A percentile compares a stretch with the other conserved stretches of the same genome.
These are phyloP conservation scores for Eristalis pertinax DNA, from an alignment of 2,888 invertebrate species.

Conservation along the genomic window DNA sequence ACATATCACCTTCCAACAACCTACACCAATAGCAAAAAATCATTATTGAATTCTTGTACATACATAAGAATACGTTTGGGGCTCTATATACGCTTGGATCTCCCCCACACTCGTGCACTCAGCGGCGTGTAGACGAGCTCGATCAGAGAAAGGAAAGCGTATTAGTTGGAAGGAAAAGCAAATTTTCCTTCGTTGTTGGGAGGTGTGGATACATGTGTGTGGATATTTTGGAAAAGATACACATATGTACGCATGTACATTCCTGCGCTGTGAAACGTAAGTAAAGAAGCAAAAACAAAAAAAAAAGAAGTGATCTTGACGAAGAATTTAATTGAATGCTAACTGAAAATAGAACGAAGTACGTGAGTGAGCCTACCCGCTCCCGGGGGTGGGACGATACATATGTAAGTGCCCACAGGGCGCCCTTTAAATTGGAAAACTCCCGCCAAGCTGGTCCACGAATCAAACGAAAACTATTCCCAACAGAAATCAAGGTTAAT, in stretches of 20 bases:
- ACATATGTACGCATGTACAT: conserved; percentile 31
- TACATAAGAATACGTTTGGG: neutral
- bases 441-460: neutral
- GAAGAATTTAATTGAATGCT: conserved; percentile 64
- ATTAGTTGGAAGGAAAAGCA: conserved; percentile 33
- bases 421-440: conserved; percentile 29
- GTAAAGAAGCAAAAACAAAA: conserved; percentile 7
- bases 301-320: conserved; percentile 54
- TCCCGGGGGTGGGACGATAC: neutral
- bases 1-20: conserved; percentile 73
- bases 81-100: neutral
- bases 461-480: neutral
- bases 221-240: conserved; percentile 66
- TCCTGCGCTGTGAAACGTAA: conserved; percentile 32
- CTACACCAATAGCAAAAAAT: conserved; percentile 66
- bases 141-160: neutral
- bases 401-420: neutral
- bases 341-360: conserved; percentile 61
- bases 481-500: neutral
- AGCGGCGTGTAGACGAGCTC: neutral
- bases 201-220: neutral
- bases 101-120: neutral
- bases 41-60: conserved; percentile 60
- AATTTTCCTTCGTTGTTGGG: conserved; percentile 32
- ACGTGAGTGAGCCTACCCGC: conserved; percentile 8